Base-by-base conservation (phyloP, 2,797 vertebrate genomes). In the Staurois parvus region DNA sequence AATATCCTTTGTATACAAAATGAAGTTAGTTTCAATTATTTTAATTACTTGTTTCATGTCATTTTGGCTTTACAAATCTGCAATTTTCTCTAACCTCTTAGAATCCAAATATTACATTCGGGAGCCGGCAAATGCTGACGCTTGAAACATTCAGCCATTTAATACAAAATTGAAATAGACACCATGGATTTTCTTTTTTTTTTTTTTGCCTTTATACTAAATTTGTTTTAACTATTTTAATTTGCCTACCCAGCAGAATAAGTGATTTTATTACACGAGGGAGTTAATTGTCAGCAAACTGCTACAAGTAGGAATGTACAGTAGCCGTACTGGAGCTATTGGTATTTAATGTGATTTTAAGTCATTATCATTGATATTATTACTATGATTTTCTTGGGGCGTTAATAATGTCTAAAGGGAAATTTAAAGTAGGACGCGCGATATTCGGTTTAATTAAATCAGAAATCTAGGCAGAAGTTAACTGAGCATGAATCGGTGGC, bases 281-380 rank as follows among this genome's bases (percentile, higher is more conserved):
- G 28, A 86, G 80, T 40, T 29, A 72, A 67, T 78, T 24, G 67
- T 86, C 80, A 86, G 85, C 85, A 77, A 83, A 86, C 72, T 45
- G 77, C 77, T 76, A 34, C 30, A 34, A 67, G 9, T 5, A 74
- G 52, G 45, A 32, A 7, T 13, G 48, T 52, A 26, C 32, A 56
- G 42, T 56, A 52, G 12, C 30, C 30, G 67, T 66, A 59, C 52
- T n/a, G 56, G 15, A 64, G 59, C 70, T n/a, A 74, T 30, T 66
- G 42, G 76, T 52, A 8, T 85, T 42, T 85, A 52, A 28, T 42
- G 52, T 3, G 5, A 34, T n/a, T 59, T 29, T 28, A n/a, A 24
- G 30, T 37, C 59, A 78, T 83, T 70, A 72, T 64, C 66, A 52
- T 29, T 48, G n/a, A 66, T 78, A 45, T 37, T 78, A 78, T 78